A percentile compares a stretch with the other conserved stretches of the same genome.
phyloP scores from a whole-genome alignment of 1,140 invertebrate species.

The Propsilocerus akamusi region DNA sequence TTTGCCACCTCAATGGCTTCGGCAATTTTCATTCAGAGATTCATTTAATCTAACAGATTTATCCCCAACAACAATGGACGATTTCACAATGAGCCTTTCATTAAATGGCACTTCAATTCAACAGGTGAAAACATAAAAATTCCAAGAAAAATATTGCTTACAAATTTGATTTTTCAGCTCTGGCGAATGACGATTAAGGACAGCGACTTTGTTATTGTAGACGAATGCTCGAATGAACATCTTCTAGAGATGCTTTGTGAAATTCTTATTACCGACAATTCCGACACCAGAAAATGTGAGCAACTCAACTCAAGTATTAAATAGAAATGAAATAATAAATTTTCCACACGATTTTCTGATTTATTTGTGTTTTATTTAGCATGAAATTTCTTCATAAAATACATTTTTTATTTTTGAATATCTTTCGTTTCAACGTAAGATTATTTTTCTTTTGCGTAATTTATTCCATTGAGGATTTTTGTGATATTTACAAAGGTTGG shows the following conservation, averaged over 20 bases:
- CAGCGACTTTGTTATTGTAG: slow-evolving; percentile 23
- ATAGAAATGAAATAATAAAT: no score
- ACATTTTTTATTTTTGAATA: no score
- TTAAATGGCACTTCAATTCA: slow-evolving; percentile 13
- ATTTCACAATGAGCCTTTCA: slow-evolving; percentile 28
- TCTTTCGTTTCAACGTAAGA: no score
- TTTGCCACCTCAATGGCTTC: slow-evolving; percentile 36
- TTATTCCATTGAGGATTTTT: no score
- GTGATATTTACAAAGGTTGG: no score
- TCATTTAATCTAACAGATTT: slow-evolving; percentile 33
- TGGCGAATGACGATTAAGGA: slow-evolving; percentile 18
- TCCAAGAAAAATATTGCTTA: background rate
- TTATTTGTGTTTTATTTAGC: no score
- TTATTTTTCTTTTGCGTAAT: no score
- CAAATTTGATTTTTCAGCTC: slow-evolving; percentile 9
- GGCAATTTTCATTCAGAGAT: slow-evolving; percentile 48
- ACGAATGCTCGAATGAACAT: slow-evolving; percentile 26
- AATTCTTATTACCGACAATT: background rate
- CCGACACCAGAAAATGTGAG: no score
- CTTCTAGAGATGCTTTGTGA: slow-evolving; percentile 11
- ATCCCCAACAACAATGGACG: slow-evolving; percentile 25
- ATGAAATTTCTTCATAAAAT: no score
- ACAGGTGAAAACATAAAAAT: slow-evolving; percentile 9
- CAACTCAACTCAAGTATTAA: no score
- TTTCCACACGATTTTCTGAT: no score